Evolutionary conservation across 2,888 invertebrate genomes (phyloP), one percentile per base, ranked within the genome.

Genomic region (Catocala fraxini): DNA sequence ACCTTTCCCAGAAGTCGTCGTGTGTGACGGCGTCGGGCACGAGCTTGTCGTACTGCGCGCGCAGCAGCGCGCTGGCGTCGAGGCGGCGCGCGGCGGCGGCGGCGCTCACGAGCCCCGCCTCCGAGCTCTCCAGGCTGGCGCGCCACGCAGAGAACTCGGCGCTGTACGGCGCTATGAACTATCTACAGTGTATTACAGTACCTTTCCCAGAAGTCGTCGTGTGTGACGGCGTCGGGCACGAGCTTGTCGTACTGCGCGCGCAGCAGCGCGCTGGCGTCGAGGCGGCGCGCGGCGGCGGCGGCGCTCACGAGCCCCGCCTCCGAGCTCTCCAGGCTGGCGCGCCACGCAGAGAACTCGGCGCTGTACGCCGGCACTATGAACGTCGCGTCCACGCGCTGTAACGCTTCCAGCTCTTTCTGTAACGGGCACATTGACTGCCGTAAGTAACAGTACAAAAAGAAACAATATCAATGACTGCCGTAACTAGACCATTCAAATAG

Each of bases 131-230:
- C n/a, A n/a, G n/a, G n/a, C n/a, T n/a, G n/a, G n/a, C n/a, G n/a
- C n/a, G n/a, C n/a, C n/a, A n/a, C n/a, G n/a, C n/a, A n/a, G n/a
- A n/a, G n/a, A n/a, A n/a, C 35, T 39, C 35, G 35, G 35, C 35
- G 35, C 9, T 39, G 11, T 13, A n/a, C 13, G 12, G 13, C 12
- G 46, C 35, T 11, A 34, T 10, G 3, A 6, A 35, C 48, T 48
- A 48, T 25, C 25, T 25, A 1, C 25, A 25, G 25, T 25, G 25
- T 25, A 25, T 25, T 3, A 25, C 25, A 85, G 77, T 56, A 95
- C 95, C 97, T 95, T 83, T 97, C 96, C 98, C 98, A 98, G 89
- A 98, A 98, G 66, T 96, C 95, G 15, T 96, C 95, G 78, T 97
- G 96, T 1, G 96, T 94, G 12, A 97, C 96, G 49, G 95, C 95